Base-by-base conservation (phyloP, 1,140 invertebrate species). In the Drosophila bifasciata region DNA sequence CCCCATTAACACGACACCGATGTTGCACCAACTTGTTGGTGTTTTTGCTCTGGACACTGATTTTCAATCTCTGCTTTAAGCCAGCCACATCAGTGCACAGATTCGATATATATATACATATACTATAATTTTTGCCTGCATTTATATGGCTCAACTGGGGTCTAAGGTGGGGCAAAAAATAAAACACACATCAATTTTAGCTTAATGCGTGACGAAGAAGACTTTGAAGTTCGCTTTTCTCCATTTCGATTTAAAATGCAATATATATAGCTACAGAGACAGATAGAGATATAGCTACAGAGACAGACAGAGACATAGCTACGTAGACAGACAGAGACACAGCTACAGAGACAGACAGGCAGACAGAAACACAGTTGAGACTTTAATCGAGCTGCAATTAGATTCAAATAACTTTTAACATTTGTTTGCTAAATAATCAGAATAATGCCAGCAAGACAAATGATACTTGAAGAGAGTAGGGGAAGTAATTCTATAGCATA, bases 1-100 rank as follows among this genome's bases (percentile, higher is more conserved):
- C 60, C 56, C 68, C 67, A 71, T 71, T 71, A 71, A 59, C 50
- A 46, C 48, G n/a, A n/a, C n/a, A n/a, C 53, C 46, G 66, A 52
- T 69, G 66, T 51, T 70, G 51, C n/a, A n/a, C n/a, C 66, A 43
- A 48, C 64, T 66, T 67, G 44, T 36, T 19, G 48, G n/a, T n/a
- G n/a, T n/a, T n/a, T 49, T 16, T 3, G 19, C 4, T 3, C 19
- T 21, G 19, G 21, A 57, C 50, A 61, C 28, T 19, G 51, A 52
- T 73, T 63, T 51, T 3, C 67, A 46, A 73, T 74, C 59, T 57
- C 45, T 16, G 21, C 46, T 52, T 25, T 19, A n/a, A n/a, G n/a
- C 28, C 41, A 21, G 19, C 44, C 28, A 32, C 17, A n/a, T 11
- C 5, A 25, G 5, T 23, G 5, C 43, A 46, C 46, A 59, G 19